Conservation (phyloP, 1,140 invertebrate genomes). For the Calliopsis andreniformis region DNA sequence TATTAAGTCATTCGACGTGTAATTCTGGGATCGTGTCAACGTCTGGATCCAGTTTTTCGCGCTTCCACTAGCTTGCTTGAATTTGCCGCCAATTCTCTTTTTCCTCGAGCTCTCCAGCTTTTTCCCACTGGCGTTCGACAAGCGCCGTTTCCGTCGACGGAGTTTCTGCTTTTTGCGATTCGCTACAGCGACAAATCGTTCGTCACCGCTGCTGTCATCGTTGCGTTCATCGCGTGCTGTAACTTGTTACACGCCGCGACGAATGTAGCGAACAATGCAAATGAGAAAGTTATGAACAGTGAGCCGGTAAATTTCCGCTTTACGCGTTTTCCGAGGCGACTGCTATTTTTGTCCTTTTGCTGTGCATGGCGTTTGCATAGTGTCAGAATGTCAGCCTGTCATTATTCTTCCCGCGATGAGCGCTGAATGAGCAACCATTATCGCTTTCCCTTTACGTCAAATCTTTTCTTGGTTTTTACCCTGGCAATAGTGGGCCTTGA, state of each 20-base stretch:
- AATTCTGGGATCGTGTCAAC: not conserved
- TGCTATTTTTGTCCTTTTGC: no score
- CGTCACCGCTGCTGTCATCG: not conserved
- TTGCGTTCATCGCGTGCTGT: not conserved
- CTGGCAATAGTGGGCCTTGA: no score
- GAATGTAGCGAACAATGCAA: not conserved
- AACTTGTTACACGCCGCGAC: not conserved
- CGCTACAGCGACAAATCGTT: not conserved
- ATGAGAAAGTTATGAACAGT: not conserved
- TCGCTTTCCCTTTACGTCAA: no score
- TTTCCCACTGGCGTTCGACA: not conserved
- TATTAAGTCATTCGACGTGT: constrained; percentile 40
- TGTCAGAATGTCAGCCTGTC: no score
- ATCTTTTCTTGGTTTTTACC: no score
- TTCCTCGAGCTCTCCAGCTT: not conserved
- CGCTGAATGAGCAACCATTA: no score
- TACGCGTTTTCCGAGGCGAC: no score
- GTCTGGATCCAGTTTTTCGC: constrained; percentile 8
- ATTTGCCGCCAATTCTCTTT: not conserved
- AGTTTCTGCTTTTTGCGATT: not conserved
- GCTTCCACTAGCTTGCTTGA: not conserved
- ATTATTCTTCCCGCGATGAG: no score
- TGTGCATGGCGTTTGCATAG: no score
- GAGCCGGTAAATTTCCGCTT: not conserved
- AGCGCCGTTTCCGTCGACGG: not conserved